Evolutionary conservation across 1,140 invertebrate genomes (phyloP).

Genomic region (Apis laboriosa): DNA sequence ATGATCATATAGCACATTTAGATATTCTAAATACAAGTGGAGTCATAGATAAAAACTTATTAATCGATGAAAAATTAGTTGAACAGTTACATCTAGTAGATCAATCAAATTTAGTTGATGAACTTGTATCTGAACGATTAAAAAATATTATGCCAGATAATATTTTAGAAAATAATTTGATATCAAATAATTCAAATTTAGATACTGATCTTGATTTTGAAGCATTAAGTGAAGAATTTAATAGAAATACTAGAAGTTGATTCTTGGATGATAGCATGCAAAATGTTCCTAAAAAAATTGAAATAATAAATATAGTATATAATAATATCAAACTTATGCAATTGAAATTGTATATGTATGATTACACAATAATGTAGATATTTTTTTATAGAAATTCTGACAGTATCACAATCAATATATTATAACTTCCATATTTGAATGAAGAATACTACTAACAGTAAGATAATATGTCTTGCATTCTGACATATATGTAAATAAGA

Average conservation of each 20-base stretch:
- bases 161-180: conserved; percentile 75
- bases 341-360: conserved; percentile 35
- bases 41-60: conserved; percentile 76
- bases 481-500: conserved; percentile 47
- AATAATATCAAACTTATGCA: conserved; percentile 38
- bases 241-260: conserved; percentile 73
- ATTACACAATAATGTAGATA: conserved; percentile 45
- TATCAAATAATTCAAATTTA: conserved; percentile 70
- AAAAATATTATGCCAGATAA: conserved; percentile 77
- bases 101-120: conserved; percentile 75
- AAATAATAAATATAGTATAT: conserved; percentile 49
- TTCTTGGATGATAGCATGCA: conserved; percentile 43
- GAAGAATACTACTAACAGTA: conserved; percentile 11
- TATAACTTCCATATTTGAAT: conserved; percentile 31
- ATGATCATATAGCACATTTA: conserved; percentile 76
- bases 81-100: conserved; percentile 76
- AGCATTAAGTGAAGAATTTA: conserved; percentile 73
- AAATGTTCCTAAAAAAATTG: conserved; percentile 42
- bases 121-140: conserved; percentile 75
- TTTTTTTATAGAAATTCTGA: conserved; percentile 51
- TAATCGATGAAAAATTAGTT: conserved; percentile 77
- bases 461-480: conserved; percentile 35
- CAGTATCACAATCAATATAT: conserved; percentile 36
- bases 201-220: conserved; percentile 73
- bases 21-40: conserved; percentile 75